Conservation (phyloP, 2,888 invertebrate genomes). For the Eupithecia abbreviata region DNA sequence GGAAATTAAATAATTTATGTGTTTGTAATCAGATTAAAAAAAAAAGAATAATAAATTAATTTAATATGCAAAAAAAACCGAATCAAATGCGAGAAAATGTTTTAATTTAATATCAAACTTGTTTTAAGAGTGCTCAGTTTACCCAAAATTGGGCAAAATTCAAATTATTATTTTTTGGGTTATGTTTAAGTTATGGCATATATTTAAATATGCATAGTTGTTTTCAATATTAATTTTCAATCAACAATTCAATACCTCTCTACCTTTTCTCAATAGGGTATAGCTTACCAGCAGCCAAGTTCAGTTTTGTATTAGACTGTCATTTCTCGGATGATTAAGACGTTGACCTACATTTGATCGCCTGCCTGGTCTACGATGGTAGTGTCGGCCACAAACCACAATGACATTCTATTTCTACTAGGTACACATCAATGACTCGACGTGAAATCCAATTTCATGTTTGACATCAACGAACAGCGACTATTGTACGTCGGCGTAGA, state of each 20-base stretch:
- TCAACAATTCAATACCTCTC: not conserved
- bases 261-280: not conserved
- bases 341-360: not conserved
- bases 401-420: not conserved
- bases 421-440: not conserved
- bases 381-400: not conserved
- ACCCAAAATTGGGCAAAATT: too few species aligned
- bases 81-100: too few species aligned
- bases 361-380: not conserved
- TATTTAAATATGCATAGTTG: not conserved
- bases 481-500: not conserved
- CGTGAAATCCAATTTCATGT: constrained; percentile 63
- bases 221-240: not conserved
- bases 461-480: constrained; percentile 47
- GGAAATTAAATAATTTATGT: not conserved
- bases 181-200: too few species aligned
- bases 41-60: too few species aligned
- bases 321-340: not conserved
- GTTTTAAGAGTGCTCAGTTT: too few species aligned
- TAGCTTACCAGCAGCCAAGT: not conserved
- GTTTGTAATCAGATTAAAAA: not conserved
- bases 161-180: too few species aligned
- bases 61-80: not conserved
- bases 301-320: not conserved
- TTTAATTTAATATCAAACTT: too few species aligned